Conservation (phyloP, 1,140 invertebrate species). For the Plectus sambesii region DNA sequence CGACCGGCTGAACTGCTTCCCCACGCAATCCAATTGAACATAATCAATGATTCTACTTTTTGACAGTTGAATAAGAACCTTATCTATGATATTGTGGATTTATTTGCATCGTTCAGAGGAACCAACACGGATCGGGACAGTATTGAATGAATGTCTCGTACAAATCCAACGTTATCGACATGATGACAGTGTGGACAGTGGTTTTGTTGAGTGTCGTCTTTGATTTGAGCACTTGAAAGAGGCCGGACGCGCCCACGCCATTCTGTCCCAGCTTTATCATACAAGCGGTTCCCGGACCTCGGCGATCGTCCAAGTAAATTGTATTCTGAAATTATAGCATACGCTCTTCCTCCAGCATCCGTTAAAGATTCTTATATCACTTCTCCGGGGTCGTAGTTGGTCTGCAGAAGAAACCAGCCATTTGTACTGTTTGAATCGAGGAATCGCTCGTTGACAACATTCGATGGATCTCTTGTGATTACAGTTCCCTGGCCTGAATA, state of each 20-base stretch:
- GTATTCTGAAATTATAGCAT: conserved; percentile 34
- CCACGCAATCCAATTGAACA: too few species aligned
- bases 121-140: conserved; percentile 21
- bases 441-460: conserved; percentile 15
- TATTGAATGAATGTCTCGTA: conserved; percentile 19
- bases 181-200: conserved; percentile 19
- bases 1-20: too few species aligned
- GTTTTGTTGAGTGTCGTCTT: conserved; percentile 20
- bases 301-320: conserved; percentile 53
- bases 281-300: conserved; percentile 46
- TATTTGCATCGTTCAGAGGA: too few species aligned
- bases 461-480: conserved; percentile 14
- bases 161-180: conserved; percentile 13
- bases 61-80: too few species aligned
- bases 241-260: neutral
- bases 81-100: too few species aligned
- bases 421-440: conserved; percentile 16
- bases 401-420: conserved; percentile 53
- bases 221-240: conserved; percentile 15
- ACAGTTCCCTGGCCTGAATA: conserved; percentile 16
- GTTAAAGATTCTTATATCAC: neutral
- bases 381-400: conserved; percentile 55
- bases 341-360: neutral
- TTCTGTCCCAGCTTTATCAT: conserved; percentile 14
- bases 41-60: too few species aligned